Conservation (phyloP, 2,113 vertebrate genomes). For the Python bivittatus region DNA sequence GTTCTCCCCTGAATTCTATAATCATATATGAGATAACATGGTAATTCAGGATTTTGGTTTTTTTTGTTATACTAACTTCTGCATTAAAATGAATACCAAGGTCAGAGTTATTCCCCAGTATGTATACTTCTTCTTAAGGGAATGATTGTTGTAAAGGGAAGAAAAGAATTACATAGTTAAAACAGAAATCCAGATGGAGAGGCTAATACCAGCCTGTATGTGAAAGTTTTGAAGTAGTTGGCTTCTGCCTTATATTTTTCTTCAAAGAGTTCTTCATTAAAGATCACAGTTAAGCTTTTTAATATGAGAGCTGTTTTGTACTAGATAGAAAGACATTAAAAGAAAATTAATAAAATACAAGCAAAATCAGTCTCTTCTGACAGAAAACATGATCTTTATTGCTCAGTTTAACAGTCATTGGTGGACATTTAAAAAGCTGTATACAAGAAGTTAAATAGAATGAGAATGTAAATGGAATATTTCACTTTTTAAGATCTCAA, state of each 20-base stretch:
- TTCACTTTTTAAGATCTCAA: constrained; percentile 3
- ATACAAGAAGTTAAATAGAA: constrained; percentile 29
- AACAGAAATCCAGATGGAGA: constrained; percentile 33
- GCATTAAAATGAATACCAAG: neutral
- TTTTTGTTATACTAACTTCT: neutral
- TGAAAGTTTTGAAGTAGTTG: constrained; percentile 65
- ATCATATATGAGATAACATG: rapidly evolving
- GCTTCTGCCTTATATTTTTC: constrained; percentile 61
- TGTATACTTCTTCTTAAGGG: neutral
- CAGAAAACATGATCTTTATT: constrained; percentile 35
- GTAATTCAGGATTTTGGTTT: neutral
- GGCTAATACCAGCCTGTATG: constrained; percentile 44
- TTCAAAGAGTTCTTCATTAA: constrained; percentile 62
- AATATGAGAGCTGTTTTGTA: constrained; percentile 57
- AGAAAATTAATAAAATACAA: constrained; percentile 55
- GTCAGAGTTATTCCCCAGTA: constrained; percentile 13
- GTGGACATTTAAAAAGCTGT: constrained; percentile 33
- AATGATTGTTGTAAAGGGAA: neutral
- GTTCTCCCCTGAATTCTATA: neutral
- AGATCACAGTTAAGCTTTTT: constrained; percentile 50
- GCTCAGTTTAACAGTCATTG: neutral
- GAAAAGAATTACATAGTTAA: neutral
- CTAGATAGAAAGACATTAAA: constrained; percentile 48
- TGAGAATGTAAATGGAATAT: constrained; percentile 35
- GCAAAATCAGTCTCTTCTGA: constrained; percentile 39